Evolutionary conservation across 2,797 vertebrate species (phyloP).

Genomic region (Eupleurogrammus muticus): DNA sequence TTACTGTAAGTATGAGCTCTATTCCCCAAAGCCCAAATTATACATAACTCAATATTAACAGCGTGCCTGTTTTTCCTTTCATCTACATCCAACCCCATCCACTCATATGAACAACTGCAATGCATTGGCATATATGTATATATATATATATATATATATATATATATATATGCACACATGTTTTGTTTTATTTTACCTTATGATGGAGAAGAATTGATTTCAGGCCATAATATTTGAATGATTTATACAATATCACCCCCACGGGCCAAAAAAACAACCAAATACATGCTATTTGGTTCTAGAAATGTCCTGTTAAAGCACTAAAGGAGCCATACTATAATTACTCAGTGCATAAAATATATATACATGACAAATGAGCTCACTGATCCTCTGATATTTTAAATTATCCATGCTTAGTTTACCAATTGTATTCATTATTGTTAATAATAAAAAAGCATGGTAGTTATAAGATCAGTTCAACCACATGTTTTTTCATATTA

Average conservation of each 20-base stretch:
- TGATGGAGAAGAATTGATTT: neutral
- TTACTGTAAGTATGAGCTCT: no score
- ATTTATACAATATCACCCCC: neutral
- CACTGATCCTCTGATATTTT: neutral
- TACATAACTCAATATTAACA: neutral
- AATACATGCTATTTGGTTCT: neutral
- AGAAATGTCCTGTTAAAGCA: neutral
- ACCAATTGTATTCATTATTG: neutral
- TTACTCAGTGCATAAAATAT: neutral
- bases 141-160: neutral
- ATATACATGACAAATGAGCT: neutral
- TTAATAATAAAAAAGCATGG: neutral
- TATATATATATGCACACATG: neutral
- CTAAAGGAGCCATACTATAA: neutral
- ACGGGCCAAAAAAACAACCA: neutral
- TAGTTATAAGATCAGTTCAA: neutral
- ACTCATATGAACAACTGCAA: neutral
- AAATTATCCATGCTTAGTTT: neutral
- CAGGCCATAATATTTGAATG: neutral
- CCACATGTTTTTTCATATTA: neutral
- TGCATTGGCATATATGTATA: neutral
- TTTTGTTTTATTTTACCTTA: neutral
- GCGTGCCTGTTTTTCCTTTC: neutral
- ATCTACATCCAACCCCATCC: neutral
- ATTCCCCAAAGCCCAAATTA: conserved; percentile 1